Evolutionary conservation across 2,113 vertebrate genomes (phyloP), one percentile per base, ranked within the genome.

Genomic region (Tonatia bakeri): DNA sequence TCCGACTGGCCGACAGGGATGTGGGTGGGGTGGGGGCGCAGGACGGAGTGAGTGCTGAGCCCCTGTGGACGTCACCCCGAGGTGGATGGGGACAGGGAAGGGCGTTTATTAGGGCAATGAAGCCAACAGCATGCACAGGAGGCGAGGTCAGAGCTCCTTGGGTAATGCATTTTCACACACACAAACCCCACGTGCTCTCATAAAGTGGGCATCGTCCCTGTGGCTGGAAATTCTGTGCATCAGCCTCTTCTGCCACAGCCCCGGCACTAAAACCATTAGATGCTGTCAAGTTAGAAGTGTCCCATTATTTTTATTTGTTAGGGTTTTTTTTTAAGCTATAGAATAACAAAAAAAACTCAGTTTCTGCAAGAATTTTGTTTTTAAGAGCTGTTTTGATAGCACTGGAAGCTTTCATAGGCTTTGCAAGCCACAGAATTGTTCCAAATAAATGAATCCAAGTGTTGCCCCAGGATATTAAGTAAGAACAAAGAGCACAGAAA

Each of bases 161-260:
- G 69, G 10, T 20, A 28, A 67, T 3, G 16, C 2, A 2, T 13
- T 54, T 69, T 92, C 61, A 52, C 16, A 17, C 50, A 15, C 47
- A 50, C 47, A 50, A 12, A 50, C 36, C 19, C 1, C 61, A 64
- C 26, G 12, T 28, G 28, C 61, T 28, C 59, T 4, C 7, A 4
- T 28, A 61, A 61, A 61, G 24, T 12, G 59, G 59, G 59, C 11
- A 6, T 28, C 26, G 13, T 28, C 61, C 28, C 59, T 5, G 13
- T 2, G 31, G 28, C 61, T 64, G 43, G 50, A 38, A 65, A 26
- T 40, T 65, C 16, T 33, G 20, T 1, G 15, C n/a, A 40, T n/a
- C 13, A 26, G 31, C 20, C 20, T 31, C 61, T 90, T 19, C n/a
- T 0, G 43, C 33, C 1, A 0, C 3, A 36, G 80, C 9, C 0